These are phyloP conservation scores for Eurystomus glaucurus DNA, from an alignment of 2,797 vertebrate species.

Conservation along the genomic window DNA sequence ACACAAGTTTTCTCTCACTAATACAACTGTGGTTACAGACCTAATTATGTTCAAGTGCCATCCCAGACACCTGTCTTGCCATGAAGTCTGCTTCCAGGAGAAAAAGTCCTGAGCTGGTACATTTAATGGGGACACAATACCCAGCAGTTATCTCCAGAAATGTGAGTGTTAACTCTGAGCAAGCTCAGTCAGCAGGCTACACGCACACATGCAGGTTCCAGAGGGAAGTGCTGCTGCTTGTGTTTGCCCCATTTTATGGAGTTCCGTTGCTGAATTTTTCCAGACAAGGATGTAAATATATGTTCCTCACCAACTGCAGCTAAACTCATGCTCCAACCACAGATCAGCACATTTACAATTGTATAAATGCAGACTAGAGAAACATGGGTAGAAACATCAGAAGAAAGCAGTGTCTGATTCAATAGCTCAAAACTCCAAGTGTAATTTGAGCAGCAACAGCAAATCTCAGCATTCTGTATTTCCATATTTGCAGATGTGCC, in stretches of 20 bases:
- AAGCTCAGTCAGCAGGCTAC: background rate
- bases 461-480: background rate
- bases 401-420: background rate
- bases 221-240: background rate
- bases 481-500: background rate
- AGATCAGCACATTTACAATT: background rate
- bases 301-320: background rate
- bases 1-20: too few relatives aligned
- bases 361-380: background rate
- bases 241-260: background rate
- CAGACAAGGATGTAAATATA: background rate
- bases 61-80: too few relatives aligned
- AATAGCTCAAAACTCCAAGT: background rate
- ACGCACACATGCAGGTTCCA: fast-evolving
- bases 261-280: background rate
- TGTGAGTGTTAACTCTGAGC: fast-evolving
- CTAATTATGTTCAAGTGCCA: too few relatives aligned
- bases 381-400: background rate
- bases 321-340: background rate
- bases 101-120: background rate
- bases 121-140: background rate
- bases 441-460: background rate
- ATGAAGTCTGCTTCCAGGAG: background rate
- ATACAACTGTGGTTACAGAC: too few relatives aligned
- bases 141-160: background rate